Evolutionary conservation across 2,113 vertebrate genomes (phyloP).

Genomic region (Cyphotilapia sp.): DNA sequence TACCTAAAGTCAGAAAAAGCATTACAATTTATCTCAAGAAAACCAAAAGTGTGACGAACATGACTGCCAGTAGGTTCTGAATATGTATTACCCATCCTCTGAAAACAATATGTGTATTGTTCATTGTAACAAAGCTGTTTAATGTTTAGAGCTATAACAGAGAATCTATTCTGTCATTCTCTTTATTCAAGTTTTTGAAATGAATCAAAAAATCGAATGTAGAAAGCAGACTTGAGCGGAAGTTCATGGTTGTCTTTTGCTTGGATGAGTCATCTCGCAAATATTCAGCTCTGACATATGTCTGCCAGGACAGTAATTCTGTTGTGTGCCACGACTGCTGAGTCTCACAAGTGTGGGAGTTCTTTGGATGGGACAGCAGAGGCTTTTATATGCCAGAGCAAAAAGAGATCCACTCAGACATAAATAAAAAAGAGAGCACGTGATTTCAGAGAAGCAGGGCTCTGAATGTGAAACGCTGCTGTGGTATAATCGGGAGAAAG

Average conservation of each 20-base stretch:
- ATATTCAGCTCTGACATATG: background rate
- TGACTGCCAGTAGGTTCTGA: background rate
- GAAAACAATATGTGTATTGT: background rate
- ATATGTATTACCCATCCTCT: fast-evolving
- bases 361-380: background rate
- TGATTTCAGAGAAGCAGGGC: constrained; percentile 34
- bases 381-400: background rate
- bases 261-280: background rate
- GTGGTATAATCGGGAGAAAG: fast-evolving
- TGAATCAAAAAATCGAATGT: background rate
- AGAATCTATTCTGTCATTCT: background rate
- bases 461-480: background rate
- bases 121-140: background rate
- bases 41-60: fast-evolving
- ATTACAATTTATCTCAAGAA: background rate
- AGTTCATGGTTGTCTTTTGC: background rate
- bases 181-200: background rate
- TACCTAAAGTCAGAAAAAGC: background rate
- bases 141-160: fast-evolving
- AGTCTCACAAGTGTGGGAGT: background rate
- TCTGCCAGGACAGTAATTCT: background rate
- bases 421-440: background rate
- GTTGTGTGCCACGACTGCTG: background rate
- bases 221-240: background rate
- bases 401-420: background rate